Evolutionary conservation across 2,113 vertebrate genomes (phyloP), one percentile per base, ranked within the genome.

Genomic region (Ictidomys tridecemlineatus): DNA sequence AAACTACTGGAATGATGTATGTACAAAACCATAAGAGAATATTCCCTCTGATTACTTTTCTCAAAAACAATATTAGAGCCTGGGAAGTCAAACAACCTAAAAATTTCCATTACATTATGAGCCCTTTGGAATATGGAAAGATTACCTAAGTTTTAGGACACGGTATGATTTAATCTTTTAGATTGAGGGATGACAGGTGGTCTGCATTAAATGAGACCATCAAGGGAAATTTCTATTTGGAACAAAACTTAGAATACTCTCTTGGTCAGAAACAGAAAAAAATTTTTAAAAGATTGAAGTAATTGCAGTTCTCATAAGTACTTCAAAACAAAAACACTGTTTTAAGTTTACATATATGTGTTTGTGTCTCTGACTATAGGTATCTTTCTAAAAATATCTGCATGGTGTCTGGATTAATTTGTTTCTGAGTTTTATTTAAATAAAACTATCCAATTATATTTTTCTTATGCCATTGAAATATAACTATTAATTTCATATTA

Each of bases 191-290:
- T 92, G 51, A 37, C 39, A 95, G 7, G 69, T 79, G 34, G 26
- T 89, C 17, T 89, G 89, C 94, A 85, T 78, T n/a, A 95, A 96
- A 85, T 90, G 67, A 0, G 2, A 74, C 73, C 6, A 89, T n/a
- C 39, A 78, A 82, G 17, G 22, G 51, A 82, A 95, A 93, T 85
- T 85, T 88, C 22, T 56, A 30, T 90, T 97, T 96, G n/a, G 2
- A 83, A 82, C 73, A 84, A 65, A 94, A 89, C 48, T 88, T 51
- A 89, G 34, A 82, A 56, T 32, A 92, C 63, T 82, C 65, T 80
- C 2, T 72, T 90, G 10, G 2, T 77, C 45, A 42, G 26, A 86
- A 92, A 92, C 8, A 34, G 12, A 87, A 92, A 30, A 88, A 32
- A 32, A 67, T 7, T 45, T 45, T 45, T 1, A 32, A 69, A 85